Evolutionary conservation across 23 tunicate genomes (phyloP).

Genomic region (Ciona savignyi): DNA sequence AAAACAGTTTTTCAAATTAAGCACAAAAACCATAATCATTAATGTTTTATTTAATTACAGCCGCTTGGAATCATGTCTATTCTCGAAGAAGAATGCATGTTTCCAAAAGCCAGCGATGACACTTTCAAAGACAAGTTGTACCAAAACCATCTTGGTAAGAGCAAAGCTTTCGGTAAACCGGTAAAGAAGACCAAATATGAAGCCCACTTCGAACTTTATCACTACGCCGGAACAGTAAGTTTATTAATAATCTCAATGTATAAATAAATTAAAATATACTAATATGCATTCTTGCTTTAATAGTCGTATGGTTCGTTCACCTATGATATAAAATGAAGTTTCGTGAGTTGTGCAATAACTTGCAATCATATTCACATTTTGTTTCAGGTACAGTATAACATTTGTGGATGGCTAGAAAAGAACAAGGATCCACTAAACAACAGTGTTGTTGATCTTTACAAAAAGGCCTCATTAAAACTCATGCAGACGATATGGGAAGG

Average conservation of each 20-base stretch:
- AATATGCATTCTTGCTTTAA: background rate
- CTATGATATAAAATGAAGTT: background rate
- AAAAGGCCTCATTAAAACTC: slow-evolving; percentile 63
- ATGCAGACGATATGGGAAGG: slow-evolving; percentile 97
- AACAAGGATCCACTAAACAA: slow-evolving; percentile 95
- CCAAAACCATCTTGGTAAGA: slow-evolving; percentile 86
- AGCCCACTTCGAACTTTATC: slow-evolving; percentile 90
- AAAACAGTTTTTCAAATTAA: no score
- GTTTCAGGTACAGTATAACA: slow-evolving; percentile 81
- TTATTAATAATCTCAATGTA: background rate
- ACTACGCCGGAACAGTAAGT: slow-evolving; percentile 95
- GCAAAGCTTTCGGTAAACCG: slow-evolving; percentile 87
- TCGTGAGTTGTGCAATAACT: background rate
- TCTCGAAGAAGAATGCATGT: slow-evolving; percentile 97
- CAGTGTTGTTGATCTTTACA: slow-evolving; percentile 87
- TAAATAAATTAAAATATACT: background rate
- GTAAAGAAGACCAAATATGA: slow-evolving; percentile 74
- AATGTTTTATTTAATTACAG: slow-evolving; percentile 14
- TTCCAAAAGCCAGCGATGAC: slow-evolving; percentile 93
- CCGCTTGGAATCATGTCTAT: slow-evolving; percentile 96
- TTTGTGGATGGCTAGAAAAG: slow-evolving; percentile 84
- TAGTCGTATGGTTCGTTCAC: background rate
- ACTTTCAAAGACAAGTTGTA: slow-evolving; percentile 86
- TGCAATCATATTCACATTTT: no score
- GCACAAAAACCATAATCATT: background rate